Conservation (phyloP, 2,113 vertebrate genomes). For the Upupa epops region DNA sequence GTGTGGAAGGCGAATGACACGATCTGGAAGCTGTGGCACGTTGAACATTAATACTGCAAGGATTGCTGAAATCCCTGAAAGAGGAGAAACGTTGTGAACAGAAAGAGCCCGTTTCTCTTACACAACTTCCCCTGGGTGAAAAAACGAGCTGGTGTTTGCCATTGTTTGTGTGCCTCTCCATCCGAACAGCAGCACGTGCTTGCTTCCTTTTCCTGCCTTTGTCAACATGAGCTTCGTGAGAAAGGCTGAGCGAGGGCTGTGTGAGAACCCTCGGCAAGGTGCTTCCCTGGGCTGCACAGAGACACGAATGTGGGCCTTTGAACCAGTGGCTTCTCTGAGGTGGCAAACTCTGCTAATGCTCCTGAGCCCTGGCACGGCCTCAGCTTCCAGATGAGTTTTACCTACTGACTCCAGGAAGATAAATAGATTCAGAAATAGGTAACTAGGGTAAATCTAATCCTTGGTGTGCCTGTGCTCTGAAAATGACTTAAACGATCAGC, state of each 20-base stretch:
- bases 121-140: not conserved
- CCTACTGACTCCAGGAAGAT: slow-evolving; percentile 38
- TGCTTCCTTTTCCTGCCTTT: slow-evolving; percentile 58
- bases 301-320: too few relatives aligned
- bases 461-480: not conserved
- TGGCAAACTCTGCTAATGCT: not conserved
- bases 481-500: slow-evolving; percentile 44
- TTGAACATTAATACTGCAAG: not conserved
- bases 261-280: not conserved
- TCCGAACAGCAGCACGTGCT: not conserved
- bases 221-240: not conserved
- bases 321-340: not conserved
- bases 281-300: not conserved
- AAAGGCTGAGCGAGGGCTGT: not conserved
- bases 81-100: not conserved
- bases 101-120: not conserved
- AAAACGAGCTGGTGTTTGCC: not conserved
- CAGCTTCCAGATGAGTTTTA: not conserved
- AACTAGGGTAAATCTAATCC: slow-evolving; percentile 56
- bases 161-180: not conserved
- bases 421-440: slow-evolving; percentile 53
- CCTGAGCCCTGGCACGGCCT: rapidly evolving
- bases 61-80: not conserved
- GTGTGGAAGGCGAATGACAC: not conserved
- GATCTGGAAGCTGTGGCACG: not conserved